Percentiles rank a stretch among this genome's conserved stretches.
Evolutionary conservation across 2,797 vertebrate genomes (phyloP).

Genomic region (Oreochromis grahami): DNA sequence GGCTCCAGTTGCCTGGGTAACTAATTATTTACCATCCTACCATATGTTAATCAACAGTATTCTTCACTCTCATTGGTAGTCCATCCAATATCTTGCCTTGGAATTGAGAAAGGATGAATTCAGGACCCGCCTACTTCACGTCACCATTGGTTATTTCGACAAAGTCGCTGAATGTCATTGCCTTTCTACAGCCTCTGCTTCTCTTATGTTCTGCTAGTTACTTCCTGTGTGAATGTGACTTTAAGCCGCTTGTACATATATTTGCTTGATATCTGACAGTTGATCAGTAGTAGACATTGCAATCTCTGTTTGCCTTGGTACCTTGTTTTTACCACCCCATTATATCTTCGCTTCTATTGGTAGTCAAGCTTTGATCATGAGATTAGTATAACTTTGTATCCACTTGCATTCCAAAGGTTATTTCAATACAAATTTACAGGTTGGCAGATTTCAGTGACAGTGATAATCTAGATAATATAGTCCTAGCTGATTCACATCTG

Average conservation of each 20-base stretch:
- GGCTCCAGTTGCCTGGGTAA: background rate
- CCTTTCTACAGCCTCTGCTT: background rate
- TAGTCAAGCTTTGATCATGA: background rate
- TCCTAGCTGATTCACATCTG: background rate
- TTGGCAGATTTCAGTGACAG: background rate
- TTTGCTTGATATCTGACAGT: background rate
- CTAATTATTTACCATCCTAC: background rate
- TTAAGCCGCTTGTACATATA: background rate
- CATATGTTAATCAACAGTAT: background rate
- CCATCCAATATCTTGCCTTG: background rate
- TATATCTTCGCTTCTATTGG: background rate
- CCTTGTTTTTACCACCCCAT: background rate
- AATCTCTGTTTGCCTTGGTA: background rate
- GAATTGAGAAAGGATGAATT: background rate
- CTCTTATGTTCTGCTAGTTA: background rate
- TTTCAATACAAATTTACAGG: background rate
- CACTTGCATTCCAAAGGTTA: background rate
- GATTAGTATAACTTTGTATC: background rate
- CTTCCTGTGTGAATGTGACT: background rate
- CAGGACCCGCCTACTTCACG: background rate
- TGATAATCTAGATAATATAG: background rate
- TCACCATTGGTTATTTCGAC: background rate
- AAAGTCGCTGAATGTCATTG: background rate
- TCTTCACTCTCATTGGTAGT: background rate
- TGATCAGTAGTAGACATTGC: background rate